Base-by-base conservation (phyloP, 2,113 vertebrate species). In the Phrynosoma blainvillii region DNA sequence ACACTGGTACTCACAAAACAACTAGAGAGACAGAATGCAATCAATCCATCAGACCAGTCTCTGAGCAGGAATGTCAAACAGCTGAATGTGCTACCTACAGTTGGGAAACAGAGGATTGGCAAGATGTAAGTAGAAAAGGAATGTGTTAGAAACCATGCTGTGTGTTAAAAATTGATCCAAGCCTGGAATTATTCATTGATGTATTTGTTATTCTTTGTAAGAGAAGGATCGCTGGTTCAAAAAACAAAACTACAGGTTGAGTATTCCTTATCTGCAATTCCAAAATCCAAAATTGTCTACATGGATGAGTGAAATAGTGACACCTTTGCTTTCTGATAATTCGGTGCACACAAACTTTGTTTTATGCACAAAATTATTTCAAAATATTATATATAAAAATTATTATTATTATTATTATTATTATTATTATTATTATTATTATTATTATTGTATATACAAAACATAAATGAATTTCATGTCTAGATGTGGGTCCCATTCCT, bases 91-190 rank as follows among this genome's bases (percentile, higher is more conserved):
- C 97, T 52, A 90, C 90, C 79, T 98, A 97, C 93, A 94, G 85
- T 84, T 99, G 98, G 98, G 97, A 95, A 14, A 95, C 97, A 8
- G 97, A 96, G 88, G 96, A 97, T 47, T 99, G 98, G 98, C 97
- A 97, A 95, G 89, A 96, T 94, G 98, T 99, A 95, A 98, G 98
- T 83, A 81, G 36, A 56, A 71, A 91, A 27, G 85, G 84, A 84
- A 42, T 68, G 14, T 40, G 8, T 23, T 70, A 40, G 40, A 80
- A 89, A 93, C 83, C 77, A 68, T 80, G 86, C 23, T 71, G 65
- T 56, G 78, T 74, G 79, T 88, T 91, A 42, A 91, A 84, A 86
- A 73, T 85, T 86, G 74, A 89, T 77, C 85, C 84, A 68, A 86
- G 77, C 77, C 62, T 91, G 80, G 88, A 88, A 77, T 75, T 86